A percentile compares a stretch with the other conserved stretches of the same genome.
These are phyloP conservation scores for Drosophila greeni DNA, from an alignment of 2,888 invertebrate genomes.

Conservation along the genomic window DNA sequence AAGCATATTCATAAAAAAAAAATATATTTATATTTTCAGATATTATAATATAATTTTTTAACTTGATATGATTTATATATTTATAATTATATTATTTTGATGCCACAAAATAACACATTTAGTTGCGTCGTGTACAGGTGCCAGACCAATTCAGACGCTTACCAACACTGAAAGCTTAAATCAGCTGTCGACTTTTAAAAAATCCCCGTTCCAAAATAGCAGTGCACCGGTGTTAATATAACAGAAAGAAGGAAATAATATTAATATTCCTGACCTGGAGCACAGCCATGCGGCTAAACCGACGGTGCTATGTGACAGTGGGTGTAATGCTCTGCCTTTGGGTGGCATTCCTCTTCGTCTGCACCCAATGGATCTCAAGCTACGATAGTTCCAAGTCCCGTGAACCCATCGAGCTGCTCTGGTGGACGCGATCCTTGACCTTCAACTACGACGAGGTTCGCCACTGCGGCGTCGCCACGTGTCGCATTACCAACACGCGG, in stretches of 20 bases:
- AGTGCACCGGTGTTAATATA: conserved; percentile 19
- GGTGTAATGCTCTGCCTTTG: conserved; percentile 34
- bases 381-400: not conserved
- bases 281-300: conserved; percentile 44
- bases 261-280: not conserved
- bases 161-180: conserved; percentile 1
- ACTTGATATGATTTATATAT: too few relatives aligned
- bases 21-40: too few relatives aligned
- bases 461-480: conserved; percentile 40
- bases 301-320: conserved; percentile 1
- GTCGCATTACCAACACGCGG: conserved; percentile 54
- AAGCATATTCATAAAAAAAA: too few relatives aligned
- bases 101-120: too few relatives aligned
- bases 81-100: too few relatives aligned
- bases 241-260: not conserved
- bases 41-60: too few relatives aligned
- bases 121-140: too few relatives aligned
- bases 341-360: conserved; percentile 24
- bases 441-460: conserved; percentile 51
- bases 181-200: conserved; percentile 17
- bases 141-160: not conserved
- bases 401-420: conserved; percentile 41
- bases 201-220: conserved; percentile 1
- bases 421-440: conserved; percentile 51
- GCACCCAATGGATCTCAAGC: not conserved